Base-by-base conservation (phyloP, 1,140 invertebrate species). In the Hycleus cichorii region DNA sequence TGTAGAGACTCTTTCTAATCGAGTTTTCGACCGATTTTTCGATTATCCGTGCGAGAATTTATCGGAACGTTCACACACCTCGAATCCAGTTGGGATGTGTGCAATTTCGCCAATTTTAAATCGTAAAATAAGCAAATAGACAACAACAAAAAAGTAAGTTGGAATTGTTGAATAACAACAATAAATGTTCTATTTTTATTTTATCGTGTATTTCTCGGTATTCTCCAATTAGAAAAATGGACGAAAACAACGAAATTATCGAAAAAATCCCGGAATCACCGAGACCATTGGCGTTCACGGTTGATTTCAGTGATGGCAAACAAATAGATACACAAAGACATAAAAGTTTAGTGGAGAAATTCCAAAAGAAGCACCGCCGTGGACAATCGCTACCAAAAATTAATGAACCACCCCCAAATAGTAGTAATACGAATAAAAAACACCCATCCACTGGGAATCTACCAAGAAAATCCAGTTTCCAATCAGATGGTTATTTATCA, bases 371-470 rank as follows among this genome's bases (percentile, higher is more conserved):
- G 2, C 85, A 88, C 65, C 78, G 80, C 59, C 76, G 84, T 58
- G 84, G 85, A n/a, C 81, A 84, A 49, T 87, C 85, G 2, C 79
- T 85, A 74, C 86, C 85, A 0, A 82, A 82, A 70, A 66, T 82
- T 46, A 76, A 79, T 60, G 72, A 70, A 38, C 12, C 56, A 25
- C n/a, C 49, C 7, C 46, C 59, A 5, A 7, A 7, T 7, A 32
- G 32, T 7, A 52, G 59, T 25, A 46, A 49, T 8, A 47, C 47
- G 24, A 39, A 55, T 40, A 70, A 67, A 49, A 69, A 67, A 45
- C 63, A 69, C 39, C 67, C 72, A 44, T 2, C 66, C 4, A 59
- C 68, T 47, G 78, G 75, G 58, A 81, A 77, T 69, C 69, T 80
- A 55, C 74, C 75, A 4, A 68, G 77, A 49, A 83, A 83, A 66